Evolutionary conservation across 2,888 invertebrate genomes (phyloP).

Genomic region (Drosophila birchii): DNA sequence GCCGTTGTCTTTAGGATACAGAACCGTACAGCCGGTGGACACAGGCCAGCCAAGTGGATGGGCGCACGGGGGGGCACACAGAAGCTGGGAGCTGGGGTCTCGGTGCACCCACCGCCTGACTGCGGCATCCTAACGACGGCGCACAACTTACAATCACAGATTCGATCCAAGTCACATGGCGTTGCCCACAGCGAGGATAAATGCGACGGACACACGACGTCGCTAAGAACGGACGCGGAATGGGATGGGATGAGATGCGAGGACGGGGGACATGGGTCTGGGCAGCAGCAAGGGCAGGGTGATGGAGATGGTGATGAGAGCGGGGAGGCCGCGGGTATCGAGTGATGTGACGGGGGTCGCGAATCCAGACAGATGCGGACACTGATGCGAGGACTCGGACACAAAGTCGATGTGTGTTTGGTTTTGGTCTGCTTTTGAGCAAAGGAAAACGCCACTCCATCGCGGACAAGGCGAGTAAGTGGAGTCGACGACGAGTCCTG

Average conservation of each 20-base stretch:
- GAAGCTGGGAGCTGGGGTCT: neutral
- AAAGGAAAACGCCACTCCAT: conserved; percentile 55
- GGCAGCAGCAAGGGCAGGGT: neutral
- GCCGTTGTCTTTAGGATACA: conserved; percentile 41
- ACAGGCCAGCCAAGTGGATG: conserved; percentile 31
- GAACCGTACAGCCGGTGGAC: conserved; percentile 38
- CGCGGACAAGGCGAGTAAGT: conserved; percentile 36
- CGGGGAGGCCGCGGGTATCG: conserved; percentile 15
- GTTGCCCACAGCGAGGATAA: conserved; percentile 57
- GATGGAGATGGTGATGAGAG: neutral
- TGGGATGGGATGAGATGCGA: conserved; percentile 5
- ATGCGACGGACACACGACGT: conserved; percentile 49
- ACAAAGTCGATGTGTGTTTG: conserved; percentile 63
- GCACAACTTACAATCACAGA: conserved; percentile 57
- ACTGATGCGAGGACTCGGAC: conserved; percentile 54
- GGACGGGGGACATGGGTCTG: neutral
- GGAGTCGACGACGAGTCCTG: conserved; percentile 31
- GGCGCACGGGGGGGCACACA: neutral
- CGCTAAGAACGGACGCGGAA: conserved; percentile 32
- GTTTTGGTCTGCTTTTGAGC: conserved; percentile 43
- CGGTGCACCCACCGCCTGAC: conserved; percentile 28
- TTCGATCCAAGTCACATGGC: conserved; percentile 55
- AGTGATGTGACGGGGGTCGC: conserved; percentile 43
- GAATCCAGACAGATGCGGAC: conserved; percentile 56
- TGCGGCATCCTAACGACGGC: conserved; percentile 44